Evolutionary conservation across 2,888 invertebrate species (phyloP), one percentile per base, ranked within the genome.

Genomic region (Conops quadrifasciatus): DNA sequence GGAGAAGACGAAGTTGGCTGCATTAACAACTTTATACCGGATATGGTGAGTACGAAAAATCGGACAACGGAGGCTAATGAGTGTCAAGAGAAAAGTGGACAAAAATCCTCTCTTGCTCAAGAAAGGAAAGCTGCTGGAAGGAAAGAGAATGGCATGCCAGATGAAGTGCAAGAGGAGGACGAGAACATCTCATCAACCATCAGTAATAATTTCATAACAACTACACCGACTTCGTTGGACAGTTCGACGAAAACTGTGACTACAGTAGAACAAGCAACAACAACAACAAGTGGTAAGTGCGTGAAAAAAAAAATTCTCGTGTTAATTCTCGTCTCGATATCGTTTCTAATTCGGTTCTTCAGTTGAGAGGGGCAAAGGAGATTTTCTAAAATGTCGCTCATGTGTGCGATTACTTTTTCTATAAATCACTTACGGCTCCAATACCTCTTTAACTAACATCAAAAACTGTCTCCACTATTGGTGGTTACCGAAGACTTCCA

Each of bases 1-100:
- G 94, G 91, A 24, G 94, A 94, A 85, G 95, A 95, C 85, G 95
- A 95, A 87, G 83, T 89, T 0, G 88, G 90, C 66, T 95, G 95
- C 80, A 83, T 77, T 53, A 84, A 84, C 74, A 83, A 84, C 72
- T 82, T 80, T 28, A 80, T 81, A 66, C 80, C 82, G 0, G 84
- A 85, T 67, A 80, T 85, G 62, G 81, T 79, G 2, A 76, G 76
- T 47, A 66, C 59, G 1, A 71, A 63, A n/a, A 80, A 80, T 64
- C 30, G 74, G 1, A 77, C 72, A 67, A 74, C 60, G 9, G 19
- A 59, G 81, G 79, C 0, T 80, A 80, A 79, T 71, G 82, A 83
- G 60, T 82, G 82, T 71, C 69, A 81, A 77, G 80, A 78, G 0
- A 43, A 72, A n/a, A 11, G n/a, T 49, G 45, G 9, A 13, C 49